A percentile compares a stretch with the other conserved stretches of the same genome.
phyloP scores from a whole-genome alignment of 2,888 invertebrate genomes.

The Agrilus biguttatus region DNA sequence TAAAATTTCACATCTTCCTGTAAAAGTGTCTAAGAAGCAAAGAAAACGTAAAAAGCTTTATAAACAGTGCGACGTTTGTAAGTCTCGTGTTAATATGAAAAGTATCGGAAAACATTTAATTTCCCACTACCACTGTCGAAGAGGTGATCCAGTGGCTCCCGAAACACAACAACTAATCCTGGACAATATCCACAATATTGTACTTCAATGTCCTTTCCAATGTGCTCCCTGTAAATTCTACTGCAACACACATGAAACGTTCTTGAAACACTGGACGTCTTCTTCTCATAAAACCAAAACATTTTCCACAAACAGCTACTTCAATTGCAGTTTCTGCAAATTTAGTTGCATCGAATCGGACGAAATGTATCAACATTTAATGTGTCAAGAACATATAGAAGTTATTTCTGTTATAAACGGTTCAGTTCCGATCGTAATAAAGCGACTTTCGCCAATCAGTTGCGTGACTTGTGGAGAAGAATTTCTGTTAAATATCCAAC shows the following conservation, averaged over 20 bases:
- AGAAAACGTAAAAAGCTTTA: constrained; percentile 38
- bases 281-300: constrained; percentile 41
- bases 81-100: constrained; percentile 49
- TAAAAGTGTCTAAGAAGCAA: neutral
- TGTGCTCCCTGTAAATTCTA: constrained; percentile 76
- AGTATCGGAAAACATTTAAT: constrained; percentile 74
- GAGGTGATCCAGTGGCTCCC: constrained; percentile 45
- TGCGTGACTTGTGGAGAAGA: constrained; percentile 53
- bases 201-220: constrained; percentile 72
- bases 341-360: constrained; percentile 47
- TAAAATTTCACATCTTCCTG: constrained; percentile 2
- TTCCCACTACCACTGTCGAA: constrained; percentile 71
- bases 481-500: constrained; percentile 63
- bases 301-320: constrained; percentile 39
- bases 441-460: constrained; percentile 44
- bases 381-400: constrained; percentile 52
- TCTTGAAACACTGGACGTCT: constrained; percentile 61
- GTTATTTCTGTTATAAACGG: constrained; percentile 61
- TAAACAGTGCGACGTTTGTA: constrained; percentile 57
- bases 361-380: constrained; percentile 54
- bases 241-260: constrained; percentile 58
- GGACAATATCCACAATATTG: constrained; percentile 62
- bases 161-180: constrained; percentile 49
- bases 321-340: constrained; percentile 63
- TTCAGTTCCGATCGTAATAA: constrained; percentile 66